These are phyloP conservation scores for Zeugodacus cucurbitae DNA, from an alignment of 1,140 invertebrate genomes.

Conservation along the genomic window DNA sequence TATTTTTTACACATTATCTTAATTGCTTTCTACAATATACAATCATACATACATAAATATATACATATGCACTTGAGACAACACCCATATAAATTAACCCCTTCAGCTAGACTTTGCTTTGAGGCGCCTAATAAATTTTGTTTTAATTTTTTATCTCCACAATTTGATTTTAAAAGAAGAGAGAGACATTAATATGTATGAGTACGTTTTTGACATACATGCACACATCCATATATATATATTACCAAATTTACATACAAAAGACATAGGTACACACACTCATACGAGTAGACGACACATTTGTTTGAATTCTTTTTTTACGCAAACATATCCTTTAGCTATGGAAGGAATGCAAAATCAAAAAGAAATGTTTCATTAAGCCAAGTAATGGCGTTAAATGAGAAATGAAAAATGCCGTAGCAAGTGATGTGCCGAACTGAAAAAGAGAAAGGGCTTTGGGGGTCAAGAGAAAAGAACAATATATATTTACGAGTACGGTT, in stretches of 20 bases:
- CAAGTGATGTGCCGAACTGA: neutral
- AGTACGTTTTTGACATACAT: neutral
- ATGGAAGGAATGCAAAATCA: slow-evolving; percentile 21
- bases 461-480: neutral
- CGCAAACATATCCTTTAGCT: neutral
- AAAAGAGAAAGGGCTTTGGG: neutral
- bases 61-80: neutral
- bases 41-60: neutral
- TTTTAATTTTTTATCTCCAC: slow-evolving; percentile 17
- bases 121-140: slow-evolving; percentile 31
- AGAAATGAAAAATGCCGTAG: neutral
- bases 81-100: neutral
- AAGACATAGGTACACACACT: neutral
- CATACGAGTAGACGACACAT: neutral
- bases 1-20: neutral
- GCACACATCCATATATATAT: neutral
- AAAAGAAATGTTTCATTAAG: slow-evolving; percentile 33
- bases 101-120: neutral
- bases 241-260: neutral
- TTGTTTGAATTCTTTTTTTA: too few species aligned
- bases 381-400: slow-evolving; percentile 12
- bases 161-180: neutral
- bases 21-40: neutral
- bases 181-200: neutral
- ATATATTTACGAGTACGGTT: neutral